Base-by-base conservation (phyloP, 1,140 invertebrate genomes). In the Caenorhabditis briggsae region DNA sequence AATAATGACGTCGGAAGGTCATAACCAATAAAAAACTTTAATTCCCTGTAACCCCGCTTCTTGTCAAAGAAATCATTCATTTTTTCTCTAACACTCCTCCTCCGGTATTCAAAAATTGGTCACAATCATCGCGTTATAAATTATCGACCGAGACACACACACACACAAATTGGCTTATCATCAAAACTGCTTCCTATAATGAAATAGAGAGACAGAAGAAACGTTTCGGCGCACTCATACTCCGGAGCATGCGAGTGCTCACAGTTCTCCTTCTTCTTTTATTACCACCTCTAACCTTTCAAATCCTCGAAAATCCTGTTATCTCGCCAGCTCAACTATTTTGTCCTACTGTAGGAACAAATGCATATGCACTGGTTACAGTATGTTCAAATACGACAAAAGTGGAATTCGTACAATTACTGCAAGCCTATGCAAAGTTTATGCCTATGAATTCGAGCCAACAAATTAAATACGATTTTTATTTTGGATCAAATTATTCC, bases 291-390 rank as follows among this genome's bases (percentile, higher is more conserved):
- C 20, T 11, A 2, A 53, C 11, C 9, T 59, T n/a, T 70, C 64
- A 70, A 23, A 43, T 16, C 43, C 6, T 59, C n/a, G 33, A 33
- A 33, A 16, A 50, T 84, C 56, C 83, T 48, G 46, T 43, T 23
- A 64, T 46, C n/a, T 50, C 55, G 18, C 48, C 65, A 14, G 25
- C 48, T 23, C 23, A 74, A 48, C 48, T 82, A 20, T 82, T 23
- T 23, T 86, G 85, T 56, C 85, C 85, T 43, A 86, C 85, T 41
- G 55, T 82, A 33, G 85, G 85, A 12, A 86, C 85, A 6, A 53
- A 70, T 64, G 85, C 85, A 16, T 86, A 86, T 64, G 58, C 78
- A 23, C 41, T 86, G 20, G 64, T 82, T 46, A 82, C 85, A 2
- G 55, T 82, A 14, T 46, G 74, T 9, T 11, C 25, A 14, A 33